These are phyloP conservation scores for Eidolon helvum DNA, from an alignment of 2,113 vertebrate genomes.

Conservation along the genomic window DNA sequence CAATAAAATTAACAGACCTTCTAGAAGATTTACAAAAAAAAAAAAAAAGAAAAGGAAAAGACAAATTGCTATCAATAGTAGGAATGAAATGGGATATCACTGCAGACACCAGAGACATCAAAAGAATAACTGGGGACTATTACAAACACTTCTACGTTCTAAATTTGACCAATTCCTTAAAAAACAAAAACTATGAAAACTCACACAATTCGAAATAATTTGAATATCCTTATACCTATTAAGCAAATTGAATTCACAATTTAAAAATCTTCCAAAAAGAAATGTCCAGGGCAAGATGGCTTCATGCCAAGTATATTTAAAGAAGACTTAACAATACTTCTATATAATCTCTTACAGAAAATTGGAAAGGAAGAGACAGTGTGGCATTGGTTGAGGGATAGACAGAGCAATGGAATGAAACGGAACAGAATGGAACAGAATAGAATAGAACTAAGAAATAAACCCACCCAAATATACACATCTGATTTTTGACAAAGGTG, in stretches of 20 bases:
- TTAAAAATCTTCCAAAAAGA: neutral
- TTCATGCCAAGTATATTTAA: neutral
- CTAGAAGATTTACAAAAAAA: neutral
- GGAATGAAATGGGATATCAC: neutral
- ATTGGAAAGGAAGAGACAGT: neutral
- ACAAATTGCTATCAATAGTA: neutral
- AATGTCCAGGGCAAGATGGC: neutral
- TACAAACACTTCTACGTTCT: neutral
- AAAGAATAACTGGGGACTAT: neutral
- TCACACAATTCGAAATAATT: neutral
- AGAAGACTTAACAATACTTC: neutral
- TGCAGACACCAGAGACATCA: neutral
- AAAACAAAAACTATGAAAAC: neutral
- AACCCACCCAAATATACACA: neutral
- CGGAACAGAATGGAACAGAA: neutral
- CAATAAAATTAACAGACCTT: neutral
- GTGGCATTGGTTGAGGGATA: neutral
- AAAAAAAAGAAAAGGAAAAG: neutral
- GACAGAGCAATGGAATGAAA: neutral
- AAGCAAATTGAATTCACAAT: neutral
- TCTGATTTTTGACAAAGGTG: neutral
- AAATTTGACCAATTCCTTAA: neutral
- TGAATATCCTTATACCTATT: neutral
- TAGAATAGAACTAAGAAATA: neutral
- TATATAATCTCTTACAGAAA: neutral